Evolutionary conservation across 2,888 invertebrate genomes (phyloP), one percentile per base, ranked within the genome.

Genomic region (Limenitis camilla): DNA sequence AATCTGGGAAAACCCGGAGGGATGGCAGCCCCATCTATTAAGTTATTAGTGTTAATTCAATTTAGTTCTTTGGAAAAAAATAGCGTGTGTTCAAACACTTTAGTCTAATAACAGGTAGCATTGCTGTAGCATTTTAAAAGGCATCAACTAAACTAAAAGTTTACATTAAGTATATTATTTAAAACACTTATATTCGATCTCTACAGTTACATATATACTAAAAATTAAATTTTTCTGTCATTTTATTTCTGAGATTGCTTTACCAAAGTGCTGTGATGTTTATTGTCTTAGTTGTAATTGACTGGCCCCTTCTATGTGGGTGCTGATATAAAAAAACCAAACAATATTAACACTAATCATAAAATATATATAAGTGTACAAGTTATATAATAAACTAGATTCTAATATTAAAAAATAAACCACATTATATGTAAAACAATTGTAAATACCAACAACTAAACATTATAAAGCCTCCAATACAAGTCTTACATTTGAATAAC

Each of bases 361-460:
- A 64, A 35, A 11, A 40, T 36, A 36, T 44, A 38, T 53, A 35
- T 36, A 45, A 7, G 33, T 47, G 42, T 51, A 49, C 42, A 45
- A 32, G 41, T 27, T 51, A 38, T 49, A 55, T 51, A 56, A 46
- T 58, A 51, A 38, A 42, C 28, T 55, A 49, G 19, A 19, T 49
- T 41, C 69, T 67, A 68, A 68, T 63, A 62, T 66, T 70, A 66
- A 69, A 74, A 73, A 75, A 76, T 74, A 74, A 76, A 75, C 68
- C 68, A 74, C 67, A 68, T 69, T 71, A 72, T 69, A 72, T 72
- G 68, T 72, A 65, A 74, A 82, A 83, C 81, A 82, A 81, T 73
- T 82, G 80, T 81, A 83, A 83, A 83, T 81, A 83, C 78, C 78
- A 81, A 84, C 81, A 81, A 82, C 73, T 76, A 74, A 76, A 75